Base-by-base conservation (phyloP, 2,797 vertebrate genomes). In the Xyrichtys novacula region DNA sequence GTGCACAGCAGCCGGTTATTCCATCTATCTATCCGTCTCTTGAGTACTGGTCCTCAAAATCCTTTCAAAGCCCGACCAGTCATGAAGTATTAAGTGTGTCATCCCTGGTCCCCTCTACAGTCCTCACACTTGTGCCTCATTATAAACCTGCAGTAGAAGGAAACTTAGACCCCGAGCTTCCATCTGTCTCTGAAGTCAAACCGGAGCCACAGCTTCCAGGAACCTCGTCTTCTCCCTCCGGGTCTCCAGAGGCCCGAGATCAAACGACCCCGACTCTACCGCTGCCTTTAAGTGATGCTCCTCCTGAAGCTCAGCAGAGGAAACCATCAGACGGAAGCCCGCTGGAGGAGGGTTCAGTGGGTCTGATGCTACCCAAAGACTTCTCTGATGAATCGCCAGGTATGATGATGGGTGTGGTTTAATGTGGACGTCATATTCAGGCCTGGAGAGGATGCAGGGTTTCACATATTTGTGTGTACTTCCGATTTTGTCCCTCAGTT, bases 311-410 rank as follows among this genome's bases (percentile, higher is more conserved):
- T 67, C 68, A 14, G 70, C 81, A 38, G 53, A 80, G 63, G 53
- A 85, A 83, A 53, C 49, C 72, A 0, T 84, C 88, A 28, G 70
- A 83, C 56, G 84, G 76, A 52, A 48, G 39, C 17, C 64, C 56
- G 1, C 28, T 87, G 67, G 88, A 90, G 43, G 84, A 89, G 1
- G 78, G 79, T 42, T 89, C 81, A 1, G 70, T 90, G 0, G 67
- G 68, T 28, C 60, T 91, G 43, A 73, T 84, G 10, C 22, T 92
- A 20, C 71, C 80, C 54, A 92, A 90, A 64, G 84, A 84, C 17
- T 25, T 61, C 7, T 19, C 42, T 11, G 58, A 72, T 38, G 60
- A 76, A 48, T 58, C 81, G 32, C 63, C 72, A 89, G 89, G 92
- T 93, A 85, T 2, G 22, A 16, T 42, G 29, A 71, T 44, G 15